These are phyloP conservation scores for Dromiciops gliroides DNA, from an alignment of 2,113 vertebrate genomes.

Conservation along the genomic window DNA sequence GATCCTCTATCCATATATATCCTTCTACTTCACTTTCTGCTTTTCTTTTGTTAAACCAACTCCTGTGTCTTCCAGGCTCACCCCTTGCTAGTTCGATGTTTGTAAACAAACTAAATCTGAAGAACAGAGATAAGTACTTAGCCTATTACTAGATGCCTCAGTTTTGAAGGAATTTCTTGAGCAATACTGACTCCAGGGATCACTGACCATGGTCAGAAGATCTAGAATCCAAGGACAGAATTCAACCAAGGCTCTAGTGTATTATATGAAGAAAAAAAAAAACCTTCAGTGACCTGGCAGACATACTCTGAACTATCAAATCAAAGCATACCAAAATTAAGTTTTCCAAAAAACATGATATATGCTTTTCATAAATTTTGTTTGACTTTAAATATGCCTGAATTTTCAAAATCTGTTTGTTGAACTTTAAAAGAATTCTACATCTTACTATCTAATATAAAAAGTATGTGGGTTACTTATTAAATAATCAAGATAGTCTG, in stretches of 20 bases:
- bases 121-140: not conserved
- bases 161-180: slow-evolving; percentile 34
- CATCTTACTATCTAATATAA: not conserved
- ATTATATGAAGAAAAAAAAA: slow-evolving; percentile 55
- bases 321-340: not conserved
- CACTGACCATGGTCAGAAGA: not conserved
- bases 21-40: too few relatives aligned
- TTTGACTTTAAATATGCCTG: not conserved
- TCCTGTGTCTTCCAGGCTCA: too few relatives aligned
- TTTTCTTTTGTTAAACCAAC: too few relatives aligned
- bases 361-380: not conserved
- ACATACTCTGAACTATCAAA: not conserved
- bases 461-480: not conserved
- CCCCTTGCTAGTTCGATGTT: too few relatives aligned
- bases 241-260: not conserved
- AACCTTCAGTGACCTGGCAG: not conserved
- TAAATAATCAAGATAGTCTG: not conserved
- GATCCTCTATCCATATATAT: too few relatives aligned
- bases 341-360: not conserved
- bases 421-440: not conserved
- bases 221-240: slow-evolving; percentile 37
- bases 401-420: not conserved
- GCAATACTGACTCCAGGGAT: not conserved
- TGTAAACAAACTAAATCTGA: too few relatives aligned
- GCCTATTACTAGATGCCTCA: not conserved